phyloP scores from a whole-genome alignment of 2,888 invertebrate species.

The Apodemia mormo region DNA sequence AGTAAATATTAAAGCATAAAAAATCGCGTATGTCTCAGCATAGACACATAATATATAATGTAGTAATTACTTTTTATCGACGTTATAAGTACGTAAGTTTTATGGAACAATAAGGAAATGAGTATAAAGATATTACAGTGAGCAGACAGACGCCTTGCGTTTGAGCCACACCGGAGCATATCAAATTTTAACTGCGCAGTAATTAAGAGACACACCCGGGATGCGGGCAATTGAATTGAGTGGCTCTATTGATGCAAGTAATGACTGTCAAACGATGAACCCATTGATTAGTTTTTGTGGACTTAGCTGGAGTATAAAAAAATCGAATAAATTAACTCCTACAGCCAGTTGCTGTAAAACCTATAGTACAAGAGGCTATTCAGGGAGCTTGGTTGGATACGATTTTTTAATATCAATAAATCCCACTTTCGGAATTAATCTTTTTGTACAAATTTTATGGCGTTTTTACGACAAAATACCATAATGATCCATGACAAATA shows the following conservation, averaged over 20 bases:
- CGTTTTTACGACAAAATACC: too few relatives aligned
- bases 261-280: slow-evolving; percentile 44
- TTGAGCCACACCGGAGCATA: slow-evolving; percentile 18
- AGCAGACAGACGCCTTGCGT: slow-evolving; percentile 19
- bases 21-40: neutral
- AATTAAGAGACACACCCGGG: slow-evolving; percentile 53
- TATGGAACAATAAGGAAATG: slow-evolving; percentile 11
- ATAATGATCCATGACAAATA: too few relatives aligned
- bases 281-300: slow-evolving; percentile 40
- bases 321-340: slow-evolving; percentile 4
- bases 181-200: slow-evolving; percentile 39
- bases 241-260: slow-evolving; percentile 52
- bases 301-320: neutral
- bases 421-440: too few relatives aligned
- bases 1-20: slow-evolving; percentile 2
- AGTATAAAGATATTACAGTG: slow-evolving; percentile 4
- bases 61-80: neutral
- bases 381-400: neutral
- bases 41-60: neutral
- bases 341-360: neutral
- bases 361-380: neutral
- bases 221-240: slow-evolving; percentile 63
- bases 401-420: too few relatives aligned
- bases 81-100: neutral
- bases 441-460: too few relatives aligned